Evolutionary conservation across 2,888 invertebrate genomes (phyloP).

Genomic region (Myopa tessellatipennis): DNA sequence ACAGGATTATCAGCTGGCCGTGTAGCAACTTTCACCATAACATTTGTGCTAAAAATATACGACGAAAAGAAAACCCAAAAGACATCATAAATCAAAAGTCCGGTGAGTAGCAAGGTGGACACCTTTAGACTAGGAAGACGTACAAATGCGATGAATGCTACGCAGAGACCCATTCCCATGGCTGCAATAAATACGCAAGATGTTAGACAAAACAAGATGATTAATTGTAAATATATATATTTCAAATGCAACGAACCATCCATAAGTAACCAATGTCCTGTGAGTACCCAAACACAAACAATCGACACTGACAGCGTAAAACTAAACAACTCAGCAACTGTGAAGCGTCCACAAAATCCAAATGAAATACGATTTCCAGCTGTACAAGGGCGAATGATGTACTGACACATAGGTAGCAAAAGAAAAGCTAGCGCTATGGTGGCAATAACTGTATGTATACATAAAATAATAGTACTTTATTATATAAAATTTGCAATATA

Average conservation of each 20-base stretch:
- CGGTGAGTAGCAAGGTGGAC: conserved; percentile 92
- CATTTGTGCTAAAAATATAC: conserved; percentile 97
- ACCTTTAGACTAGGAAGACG: conserved; percentile 95
- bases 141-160: conserved; percentile 97
- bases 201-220: conserved; percentile 15
- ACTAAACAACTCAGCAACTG: conserved; percentile 92
- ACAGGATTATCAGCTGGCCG: conserved; percentile 92
- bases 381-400: conserved; percentile 86
- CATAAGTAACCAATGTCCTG: conserved; percentile 98
- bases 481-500: not conserved
- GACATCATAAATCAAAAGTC: conserved; percentile 94
- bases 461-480: not conserved
- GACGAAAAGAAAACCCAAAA: conserved; percentile 99
- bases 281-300: conserved; percentile 97
- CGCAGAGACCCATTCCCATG: conserved; percentile 98
- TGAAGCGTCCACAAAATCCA: conserved; percentile 92
- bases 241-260: conserved; percentile 74
- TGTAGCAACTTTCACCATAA: conserved; percentile 94
- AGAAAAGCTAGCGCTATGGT: conserved; percentile 97
- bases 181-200: conserved; percentile 71
- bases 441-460: conserved; percentile 81
- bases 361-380: conserved; percentile 88
- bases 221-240: conserved; percentile 7
- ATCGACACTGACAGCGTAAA: conserved; percentile 92
- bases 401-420: conserved; percentile 96